Percentiles rank a stretch among this genome's conserved stretches.
Evolutionary conservation across 2,888 invertebrate genomes (phyloP).

Genomic region (Ctenicera cuprea): DNA sequence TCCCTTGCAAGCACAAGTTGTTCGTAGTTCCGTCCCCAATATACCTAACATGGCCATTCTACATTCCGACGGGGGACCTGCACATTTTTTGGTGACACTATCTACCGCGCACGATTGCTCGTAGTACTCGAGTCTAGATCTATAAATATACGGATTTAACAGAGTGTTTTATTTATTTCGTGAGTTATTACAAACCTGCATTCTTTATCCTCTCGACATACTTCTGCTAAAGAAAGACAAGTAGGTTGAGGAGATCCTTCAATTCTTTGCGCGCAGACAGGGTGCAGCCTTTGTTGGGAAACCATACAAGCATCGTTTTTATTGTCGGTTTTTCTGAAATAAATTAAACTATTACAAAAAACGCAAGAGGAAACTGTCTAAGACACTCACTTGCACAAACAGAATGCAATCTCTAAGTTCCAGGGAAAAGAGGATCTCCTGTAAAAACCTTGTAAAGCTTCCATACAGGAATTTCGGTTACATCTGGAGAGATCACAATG

Average conservation of each 20-base stretch:
- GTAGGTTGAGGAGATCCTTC: constrained; percentile 83
- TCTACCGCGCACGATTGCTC: constrained; percentile 95
- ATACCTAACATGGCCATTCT: constrained; percentile 90
- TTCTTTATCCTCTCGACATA: constrained; percentile 86
- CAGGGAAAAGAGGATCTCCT: constrained; percentile 86
- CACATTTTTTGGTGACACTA: constrained; percentile 91
- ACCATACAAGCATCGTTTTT: constrained; percentile 91
- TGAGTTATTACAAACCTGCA: constrained; percentile 82
- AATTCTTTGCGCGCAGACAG: constrained; percentile 88
- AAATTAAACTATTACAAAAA: constrained; percentile 23
- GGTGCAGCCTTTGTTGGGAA: constrained; percentile 93
- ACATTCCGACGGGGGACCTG: constrained; percentile 90
- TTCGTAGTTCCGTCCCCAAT: constrained; percentile 90
- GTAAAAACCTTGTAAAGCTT: constrained; percentile 90
- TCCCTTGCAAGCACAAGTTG: constrained; percentile 91
- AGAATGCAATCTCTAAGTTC: constrained; percentile 94
- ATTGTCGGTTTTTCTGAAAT: constrained; percentile 87
- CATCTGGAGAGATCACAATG: constrained; percentile 87
- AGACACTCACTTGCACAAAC: constrained; percentile 89
- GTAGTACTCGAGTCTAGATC: constrained; percentile 88
- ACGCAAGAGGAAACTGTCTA: background rate
- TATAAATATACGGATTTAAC: constrained; percentile 66
- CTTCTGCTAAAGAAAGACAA: constrained; percentile 89
- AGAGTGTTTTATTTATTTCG: constrained; percentile 17
- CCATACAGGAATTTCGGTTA: constrained; percentile 91